Base-by-base conservation (phyloP, 2,113 vertebrate species). In the Dromaius novaehollandiae region DNA sequence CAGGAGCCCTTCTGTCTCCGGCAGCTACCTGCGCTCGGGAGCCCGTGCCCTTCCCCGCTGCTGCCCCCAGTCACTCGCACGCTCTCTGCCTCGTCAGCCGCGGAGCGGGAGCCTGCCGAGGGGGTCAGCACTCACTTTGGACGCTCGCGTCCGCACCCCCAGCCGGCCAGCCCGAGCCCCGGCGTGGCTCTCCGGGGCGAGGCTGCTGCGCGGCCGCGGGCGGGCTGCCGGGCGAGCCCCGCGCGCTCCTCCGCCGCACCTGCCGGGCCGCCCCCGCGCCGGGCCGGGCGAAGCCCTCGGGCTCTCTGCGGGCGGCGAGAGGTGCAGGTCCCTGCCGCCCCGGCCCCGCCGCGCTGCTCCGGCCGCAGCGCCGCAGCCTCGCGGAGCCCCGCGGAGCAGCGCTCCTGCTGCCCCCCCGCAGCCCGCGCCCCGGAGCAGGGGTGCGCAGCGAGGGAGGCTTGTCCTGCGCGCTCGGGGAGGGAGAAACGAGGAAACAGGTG, bases 41-140 rank as follows among this genome's bases (percentile, higher is more conserved):
- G 46, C 82, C 20, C 14, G 63, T 76, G 0, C 10, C 25, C 26
- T 30, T 7, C 0, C 17, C 60, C 10, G 19, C 55, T 16, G 78
- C 77, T 22, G 21, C 55, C 26, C 18, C 26, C 51, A 28, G 24
- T 18, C 55, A 50, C 56, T 17, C 36, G 5, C 30, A 3, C 13
- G 18, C 60, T 61, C 32, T 32, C 50, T 60, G 13, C 38, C 21
- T 36, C 25, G 30, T 24, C 61, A n/a, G 61, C 34, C 55, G 26
- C 51, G 51, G 24, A 13, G 24, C 51, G 13, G 51, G 9, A 51
- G 50, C 46, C 18, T 48, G 25, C 44, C 51, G 26, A 30, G 32
- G 34, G 42, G 15, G 4, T 30, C 42, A 1, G 40, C 64, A 0
- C 44, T 19, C 26, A 4, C 34, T 3, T 12, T 2, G 3, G 28